Evolutionary conservation across 2,113 vertebrate genomes (phyloP).

Genomic region (Saiga tatarica): DNA sequence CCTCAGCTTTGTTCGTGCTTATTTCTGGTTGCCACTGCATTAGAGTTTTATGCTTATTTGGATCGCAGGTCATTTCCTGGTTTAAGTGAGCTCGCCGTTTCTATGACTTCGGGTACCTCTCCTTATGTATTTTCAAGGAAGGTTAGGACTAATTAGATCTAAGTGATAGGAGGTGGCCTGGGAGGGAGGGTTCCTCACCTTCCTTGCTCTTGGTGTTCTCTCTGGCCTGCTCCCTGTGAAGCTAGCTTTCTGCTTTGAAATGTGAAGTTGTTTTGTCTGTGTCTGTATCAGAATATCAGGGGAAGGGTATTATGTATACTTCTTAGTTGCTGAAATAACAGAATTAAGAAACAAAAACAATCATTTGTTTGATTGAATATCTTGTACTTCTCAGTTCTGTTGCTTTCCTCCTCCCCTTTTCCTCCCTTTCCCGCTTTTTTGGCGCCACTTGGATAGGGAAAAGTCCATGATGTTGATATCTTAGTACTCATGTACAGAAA

Average conservation of each 20-base stretch:
- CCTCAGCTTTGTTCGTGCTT: not conserved
- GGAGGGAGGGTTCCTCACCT: not conserved
- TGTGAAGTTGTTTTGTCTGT: slow-evolving; percentile 22
- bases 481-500: slow-evolving; percentile 48
- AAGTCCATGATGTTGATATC: slow-evolving; percentile 25
- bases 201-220: not conserved
- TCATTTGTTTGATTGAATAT: slow-evolving; percentile 29
- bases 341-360: slow-evolving; percentile 36
- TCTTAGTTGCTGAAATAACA: slow-evolving; percentile 37
- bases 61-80: not conserved
- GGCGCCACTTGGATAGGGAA: not conserved
- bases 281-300: not conserved
- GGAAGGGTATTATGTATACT: not conserved
- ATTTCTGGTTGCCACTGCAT: not conserved
- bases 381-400: not conserved
- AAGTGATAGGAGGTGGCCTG: not conserved
- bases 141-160: not conserved
- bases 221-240: not conserved
- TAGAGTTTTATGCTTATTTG: slow-evolving; percentile 11
- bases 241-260: not conserved
- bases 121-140: not conserved
- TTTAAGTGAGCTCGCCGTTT: not conserved
- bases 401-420: not conserved
- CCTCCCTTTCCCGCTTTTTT: not conserved
- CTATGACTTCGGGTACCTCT: not conserved